These are phyloP conservation scores for Pseudorhombus dupliciocellatus DNA, from an alignment of 2,113 vertebrate genomes.

Conservation along the genomic window DNA sequence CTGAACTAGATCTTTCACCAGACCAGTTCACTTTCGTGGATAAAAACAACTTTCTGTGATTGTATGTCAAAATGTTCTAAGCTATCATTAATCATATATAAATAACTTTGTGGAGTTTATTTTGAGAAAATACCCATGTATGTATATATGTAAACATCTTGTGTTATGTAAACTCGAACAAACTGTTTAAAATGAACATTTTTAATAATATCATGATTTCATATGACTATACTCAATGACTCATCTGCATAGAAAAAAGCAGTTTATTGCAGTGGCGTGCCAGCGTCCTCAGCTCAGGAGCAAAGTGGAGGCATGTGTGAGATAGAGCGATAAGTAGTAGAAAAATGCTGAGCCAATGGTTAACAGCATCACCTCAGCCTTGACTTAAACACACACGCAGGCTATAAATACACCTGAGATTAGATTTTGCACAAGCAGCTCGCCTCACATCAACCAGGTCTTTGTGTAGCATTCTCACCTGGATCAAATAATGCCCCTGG, in stretches of 20 bases:
- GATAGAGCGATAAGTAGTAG: slow-evolving; percentile 8
- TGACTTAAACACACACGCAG: slow-evolving; percentile 35
- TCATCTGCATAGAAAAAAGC: background rate
- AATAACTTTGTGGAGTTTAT: background rate
- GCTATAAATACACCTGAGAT: slow-evolving; percentile 72
- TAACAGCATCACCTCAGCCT: slow-evolving; percentile 42
- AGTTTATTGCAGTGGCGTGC: background rate
- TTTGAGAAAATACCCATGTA: background rate
- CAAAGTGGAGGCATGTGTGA: slow-evolving; percentile 54
- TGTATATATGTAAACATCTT: background rate
- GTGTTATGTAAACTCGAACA: background rate
- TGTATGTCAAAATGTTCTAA: background rate
- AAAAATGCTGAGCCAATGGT: slow-evolving; percentile 64
- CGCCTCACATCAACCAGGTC: slow-evolving; percentile 18
- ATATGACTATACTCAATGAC: background rate
- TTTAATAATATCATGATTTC: background rate
- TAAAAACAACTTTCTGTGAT: background rate
- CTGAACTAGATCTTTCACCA: slow-evolving; percentile 1
- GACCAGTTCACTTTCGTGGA: background rate
- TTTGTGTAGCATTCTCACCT: slow-evolving; percentile 35
- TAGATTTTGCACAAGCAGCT: slow-evolving; percentile 50
- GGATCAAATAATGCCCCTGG: slow-evolving; percentile 36
- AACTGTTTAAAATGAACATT: background rate
- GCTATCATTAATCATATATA: background rate
- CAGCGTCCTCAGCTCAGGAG: slow-evolving; percentile 7